Base-by-base conservation (phyloP, 2,113 vertebrate species). In the Nerophis lumbriciformis region DNA sequence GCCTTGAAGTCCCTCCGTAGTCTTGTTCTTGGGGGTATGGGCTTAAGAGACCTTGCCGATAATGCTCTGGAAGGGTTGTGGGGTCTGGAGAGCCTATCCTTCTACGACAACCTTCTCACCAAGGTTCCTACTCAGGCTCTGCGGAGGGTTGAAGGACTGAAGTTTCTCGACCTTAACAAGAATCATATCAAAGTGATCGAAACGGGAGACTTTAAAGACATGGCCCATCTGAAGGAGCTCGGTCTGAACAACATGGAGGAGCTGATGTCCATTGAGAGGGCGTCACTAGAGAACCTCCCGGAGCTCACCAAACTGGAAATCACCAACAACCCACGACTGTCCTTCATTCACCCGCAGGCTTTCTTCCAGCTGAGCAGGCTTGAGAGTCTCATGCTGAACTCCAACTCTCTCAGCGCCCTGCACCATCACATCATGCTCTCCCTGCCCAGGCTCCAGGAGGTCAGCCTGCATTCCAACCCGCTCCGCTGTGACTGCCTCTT, bases 331-430 rank as follows among this genome's bases (percentile, higher is more conserved):
- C 96, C 94, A 1, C 91, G 92, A 51, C 90, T 99, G 44, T 98
- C 96, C 48, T 99, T 93, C 71, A 91, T 99, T 72, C 95, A 99
- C 77, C 95, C 95, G 5, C 90, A 90, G 0, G 97, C 95, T 1
- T 98, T 99, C 84, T 88, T 88, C 66, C 92, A 87, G 67, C 89
- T 98, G 16, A 91, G 88, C 44, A 90, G 90, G 21, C 92, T 99
- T 85, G 97, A 98, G 81, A 99, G 93, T 54, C 92, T 99, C 35
- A 98, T 99, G 97, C 92, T 98, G 50, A 98, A 98, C 90, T 95
- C 95, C 85, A 98, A 98, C 1, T 93, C 93, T 64, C 90, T 99
- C 79, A 97, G 94, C 76, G 93, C 95, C 79, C 90, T 99, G 81
- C 94, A 97, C 84, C 91, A 87, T 67, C 91, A 93, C 84, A 92